These are phyloP conservation scores for Nymphicus hollandicus DNA, from an alignment of 2,113 vertebrate genomes.

Conservation along the genomic window DNA sequence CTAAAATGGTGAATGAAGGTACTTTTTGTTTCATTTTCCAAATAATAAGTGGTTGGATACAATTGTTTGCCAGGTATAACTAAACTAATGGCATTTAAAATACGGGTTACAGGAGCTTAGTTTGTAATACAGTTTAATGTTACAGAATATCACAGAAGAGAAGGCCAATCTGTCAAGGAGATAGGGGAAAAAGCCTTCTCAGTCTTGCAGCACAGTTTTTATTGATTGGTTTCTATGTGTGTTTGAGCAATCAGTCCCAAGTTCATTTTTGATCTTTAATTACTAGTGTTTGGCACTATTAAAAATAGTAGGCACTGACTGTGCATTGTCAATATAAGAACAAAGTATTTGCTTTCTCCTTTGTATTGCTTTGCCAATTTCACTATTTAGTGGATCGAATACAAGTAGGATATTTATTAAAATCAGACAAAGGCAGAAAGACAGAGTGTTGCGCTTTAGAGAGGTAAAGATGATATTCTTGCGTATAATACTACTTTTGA, in stretches of 20 bases:
- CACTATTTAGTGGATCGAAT: not conserved
- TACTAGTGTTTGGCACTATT: not conserved
- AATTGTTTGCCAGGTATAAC: not conserved
- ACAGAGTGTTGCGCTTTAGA: not conserved
- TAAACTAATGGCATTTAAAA: not conserved
- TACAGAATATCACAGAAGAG: not conserved
- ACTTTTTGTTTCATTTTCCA: not conserved
- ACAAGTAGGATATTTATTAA: not conserved
- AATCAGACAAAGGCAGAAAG: not conserved
- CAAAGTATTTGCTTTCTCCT: not conserved
- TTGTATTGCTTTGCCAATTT: not conserved
- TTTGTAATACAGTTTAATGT: not conserved
- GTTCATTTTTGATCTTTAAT: conserved; percentile 24
- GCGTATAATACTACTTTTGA: not conserved
- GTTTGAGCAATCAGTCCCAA: not conserved
- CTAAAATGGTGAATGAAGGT: not conserved
- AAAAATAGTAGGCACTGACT: not conserved
- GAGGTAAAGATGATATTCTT: not conserved
- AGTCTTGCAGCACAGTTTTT: not conserved
- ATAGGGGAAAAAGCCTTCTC: not conserved
- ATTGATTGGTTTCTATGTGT: not conserved
- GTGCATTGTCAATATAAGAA: not conserved
- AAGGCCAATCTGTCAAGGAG: not conserved
- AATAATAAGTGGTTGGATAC: not conserved
- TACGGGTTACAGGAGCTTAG: not conserved